A percentile compares a stretch with the other conserved stretches of the same genome.
Evolutionary conservation across 2,797 vertebrate genomes (phyloP).

Genomic region (Syndactyla subalaris): DNA sequence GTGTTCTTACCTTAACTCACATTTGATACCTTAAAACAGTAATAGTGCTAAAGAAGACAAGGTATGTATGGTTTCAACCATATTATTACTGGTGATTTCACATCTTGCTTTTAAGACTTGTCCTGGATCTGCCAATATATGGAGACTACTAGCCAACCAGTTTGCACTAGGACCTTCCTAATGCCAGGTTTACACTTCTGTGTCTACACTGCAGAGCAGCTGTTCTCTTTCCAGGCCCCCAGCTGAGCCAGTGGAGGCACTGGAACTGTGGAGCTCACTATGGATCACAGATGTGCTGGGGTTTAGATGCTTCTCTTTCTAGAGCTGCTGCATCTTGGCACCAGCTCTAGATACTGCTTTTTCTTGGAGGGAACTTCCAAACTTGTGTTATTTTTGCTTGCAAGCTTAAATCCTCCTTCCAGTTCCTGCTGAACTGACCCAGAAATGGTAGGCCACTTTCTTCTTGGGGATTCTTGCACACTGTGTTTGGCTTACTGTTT

Average conservation of each 20-base stretch:
- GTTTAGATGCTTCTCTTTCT: not conserved
- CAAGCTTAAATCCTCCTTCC: not conserved
- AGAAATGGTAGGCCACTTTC: not conserved
- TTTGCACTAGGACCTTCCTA: not conserved
- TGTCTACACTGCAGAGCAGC: not conserved
- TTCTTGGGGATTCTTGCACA: not conserved
- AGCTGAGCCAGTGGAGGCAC: not conserved
- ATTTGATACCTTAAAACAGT: not conserved
- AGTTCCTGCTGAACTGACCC: not conserved
- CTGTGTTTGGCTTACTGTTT: conserved; percentile 2
- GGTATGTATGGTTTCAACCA: not conserved
- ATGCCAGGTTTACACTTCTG: not conserved
- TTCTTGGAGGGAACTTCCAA: not conserved
- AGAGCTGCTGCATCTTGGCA: not conserved
- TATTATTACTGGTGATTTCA: not conserved
- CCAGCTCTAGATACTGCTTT: not conserved
- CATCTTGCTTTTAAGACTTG: not conserved
- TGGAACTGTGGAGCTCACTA: not conserved
- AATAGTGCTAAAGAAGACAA: not conserved
- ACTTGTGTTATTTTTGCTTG: not conserved
- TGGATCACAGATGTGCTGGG: accelerated
- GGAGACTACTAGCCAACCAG: not conserved
- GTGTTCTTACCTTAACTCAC: conserved; percentile 7
- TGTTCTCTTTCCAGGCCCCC: not conserved
- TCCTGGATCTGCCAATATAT: not conserved